phyloP scores from a whole-genome alignment of 92 coral and sea anemone genomes.

The Heliopora coerulea region DNA sequence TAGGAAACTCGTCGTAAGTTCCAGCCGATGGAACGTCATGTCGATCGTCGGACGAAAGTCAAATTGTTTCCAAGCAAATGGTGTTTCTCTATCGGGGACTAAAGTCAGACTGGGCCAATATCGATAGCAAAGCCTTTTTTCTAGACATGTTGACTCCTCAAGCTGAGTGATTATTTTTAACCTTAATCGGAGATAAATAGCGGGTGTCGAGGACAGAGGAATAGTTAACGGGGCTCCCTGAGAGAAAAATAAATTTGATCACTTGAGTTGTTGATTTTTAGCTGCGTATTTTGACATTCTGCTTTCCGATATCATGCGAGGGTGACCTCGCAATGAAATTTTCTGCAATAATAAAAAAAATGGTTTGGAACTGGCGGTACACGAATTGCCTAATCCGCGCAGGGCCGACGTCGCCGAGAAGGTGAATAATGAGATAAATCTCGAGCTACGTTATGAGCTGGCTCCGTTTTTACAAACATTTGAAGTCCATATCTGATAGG shows the following conservation, averaged over 20 bases:
- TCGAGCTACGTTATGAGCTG: neutral
- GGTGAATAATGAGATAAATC: conserved; percentile 14
- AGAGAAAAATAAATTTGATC: no score
- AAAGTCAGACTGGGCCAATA: conserved; percentile 6
- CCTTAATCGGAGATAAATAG: no score
- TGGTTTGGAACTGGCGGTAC: neutral
- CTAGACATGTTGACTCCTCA: conserved; percentile 26
- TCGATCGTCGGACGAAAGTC: no score
- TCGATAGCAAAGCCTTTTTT: conserved; percentile 10
- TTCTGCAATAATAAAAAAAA: neutral
- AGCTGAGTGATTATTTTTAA: conserved; percentile 13
- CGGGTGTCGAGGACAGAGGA: no score
- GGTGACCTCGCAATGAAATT: no score
- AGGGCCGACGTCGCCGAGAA: conserved; percentile 11
- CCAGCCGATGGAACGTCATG: no score
- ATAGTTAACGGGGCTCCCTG: no score
- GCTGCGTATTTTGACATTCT: no score
- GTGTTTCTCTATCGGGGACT: conserved; percentile 1
- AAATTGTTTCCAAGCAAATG: neutral
- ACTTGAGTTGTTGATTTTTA: no score
- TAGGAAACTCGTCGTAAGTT: no score
- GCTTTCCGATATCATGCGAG: no score
- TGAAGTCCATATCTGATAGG: conserved; percentile 24
- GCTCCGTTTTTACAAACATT: conserved; percentile 17
- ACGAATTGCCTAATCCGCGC: neutral